Evolutionary conservation across 2,888 invertebrate species (phyloP).

Genomic region (Hedya salicella): DNA sequence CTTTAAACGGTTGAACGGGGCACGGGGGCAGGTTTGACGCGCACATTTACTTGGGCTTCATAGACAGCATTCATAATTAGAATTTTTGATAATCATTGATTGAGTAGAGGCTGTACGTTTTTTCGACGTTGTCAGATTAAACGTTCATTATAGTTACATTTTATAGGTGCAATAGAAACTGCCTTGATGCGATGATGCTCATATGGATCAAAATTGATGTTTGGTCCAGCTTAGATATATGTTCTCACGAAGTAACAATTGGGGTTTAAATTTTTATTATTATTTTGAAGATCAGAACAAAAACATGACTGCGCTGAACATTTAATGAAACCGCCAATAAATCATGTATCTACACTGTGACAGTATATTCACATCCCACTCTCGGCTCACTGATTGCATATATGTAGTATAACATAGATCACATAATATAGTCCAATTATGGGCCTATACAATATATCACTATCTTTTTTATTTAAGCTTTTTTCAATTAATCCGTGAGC

Average conservation of each 20-base stretch:
- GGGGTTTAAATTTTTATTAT: slow-evolving; percentile 66
- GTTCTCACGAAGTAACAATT: slow-evolving; percentile 46
- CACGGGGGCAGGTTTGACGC: slow-evolving; percentile 82
- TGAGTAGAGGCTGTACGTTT: slow-evolving; percentile 55
- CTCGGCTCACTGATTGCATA: slow-evolving; percentile 25
- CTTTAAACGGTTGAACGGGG: slow-evolving; percentile 74
- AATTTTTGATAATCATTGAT: slow-evolving; percentile 56
- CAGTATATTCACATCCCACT: slow-evolving; percentile 31
- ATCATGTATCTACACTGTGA: slow-evolving; percentile 40
- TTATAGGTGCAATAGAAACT: slow-evolving; percentile 30
- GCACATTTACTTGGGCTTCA: slow-evolving; percentile 64
- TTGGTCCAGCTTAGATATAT: slow-evolving; percentile 45
- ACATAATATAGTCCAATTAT: no score
- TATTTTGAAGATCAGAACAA: slow-evolving; percentile 18
- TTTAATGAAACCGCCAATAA: slow-evolving; percentile 26
- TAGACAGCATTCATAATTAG: slow-evolving; percentile 69
- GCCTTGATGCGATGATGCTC: slow-evolving; percentile 19
- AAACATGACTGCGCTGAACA: slow-evolving; percentile 23
- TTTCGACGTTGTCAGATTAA: slow-evolving; percentile 38
- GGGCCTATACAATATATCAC: not conserved
- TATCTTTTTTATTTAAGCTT: not conserved
- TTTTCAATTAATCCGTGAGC: slow-evolving; percentile 14
- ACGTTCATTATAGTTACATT: slow-evolving; percentile 35
- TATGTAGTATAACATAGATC: no score
- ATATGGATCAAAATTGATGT: slow-evolving; percentile 52